phyloP scores from a whole-genome alignment of 2,888 invertebrate genomes.

The Oxyscelio sp. region DNA sequence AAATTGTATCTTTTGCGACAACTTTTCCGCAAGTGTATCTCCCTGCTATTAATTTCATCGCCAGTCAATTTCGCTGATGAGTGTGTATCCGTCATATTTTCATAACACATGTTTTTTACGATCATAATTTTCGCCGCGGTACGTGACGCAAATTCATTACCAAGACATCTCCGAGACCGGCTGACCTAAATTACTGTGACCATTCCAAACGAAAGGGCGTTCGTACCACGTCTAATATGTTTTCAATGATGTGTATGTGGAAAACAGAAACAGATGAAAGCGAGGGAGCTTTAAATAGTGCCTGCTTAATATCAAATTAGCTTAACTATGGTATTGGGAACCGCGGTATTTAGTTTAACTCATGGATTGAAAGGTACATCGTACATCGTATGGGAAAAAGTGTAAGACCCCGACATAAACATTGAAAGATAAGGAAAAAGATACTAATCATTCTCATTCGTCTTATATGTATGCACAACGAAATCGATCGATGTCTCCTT shows the following conservation, averaged over 20 bases:
- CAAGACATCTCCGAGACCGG: too few relatives aligned
- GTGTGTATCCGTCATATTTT: too few relatives aligned
- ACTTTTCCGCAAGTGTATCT: too few relatives aligned
- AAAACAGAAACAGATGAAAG: constrained; percentile 55
- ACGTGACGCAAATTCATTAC: too few relatives aligned
- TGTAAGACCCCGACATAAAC: constrained; percentile 45
- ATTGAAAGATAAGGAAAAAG: not conserved
- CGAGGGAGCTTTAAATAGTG: constrained; percentile 88
- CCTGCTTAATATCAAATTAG: constrained; percentile 84
- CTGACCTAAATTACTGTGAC: constrained; percentile 30
- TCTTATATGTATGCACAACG: constrained; percentile 65
- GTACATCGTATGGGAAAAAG: constrained; percentile 71
- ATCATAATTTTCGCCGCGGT: too few relatives aligned
- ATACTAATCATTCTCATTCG: constrained; percentile 34
- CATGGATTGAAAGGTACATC: constrained; percentile 70
- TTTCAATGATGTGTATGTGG: constrained; percentile 42
- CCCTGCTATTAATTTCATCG: too few relatives aligned
- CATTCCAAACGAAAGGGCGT: constrained; percentile 16
- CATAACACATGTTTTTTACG: too few relatives aligned
- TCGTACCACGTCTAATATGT: constrained; percentile 25
- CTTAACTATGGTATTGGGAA: constrained; percentile 71
- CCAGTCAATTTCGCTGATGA: too few relatives aligned
- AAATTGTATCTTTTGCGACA: too few relatives aligned
- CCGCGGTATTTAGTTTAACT: constrained; percentile 65
- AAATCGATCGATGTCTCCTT: constrained; percentile 57